Percentiles rank a stretch among this genome's conserved stretches.
Conservation (phyloP, 2,113 vertebrate genomes). For the Tragelaphus strepsiceros region DNA sequence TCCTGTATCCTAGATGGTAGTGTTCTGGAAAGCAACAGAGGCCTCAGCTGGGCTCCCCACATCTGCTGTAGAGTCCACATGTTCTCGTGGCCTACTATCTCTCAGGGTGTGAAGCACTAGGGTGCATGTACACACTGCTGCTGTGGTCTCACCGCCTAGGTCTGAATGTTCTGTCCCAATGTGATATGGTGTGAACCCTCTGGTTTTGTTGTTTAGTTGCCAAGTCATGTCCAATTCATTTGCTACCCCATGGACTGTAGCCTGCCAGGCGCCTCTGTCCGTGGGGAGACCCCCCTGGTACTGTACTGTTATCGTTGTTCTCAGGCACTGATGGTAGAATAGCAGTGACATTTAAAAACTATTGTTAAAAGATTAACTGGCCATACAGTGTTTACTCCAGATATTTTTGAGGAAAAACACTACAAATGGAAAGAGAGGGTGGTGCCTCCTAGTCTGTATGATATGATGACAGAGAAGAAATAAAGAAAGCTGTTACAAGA, state of each 20-base stretch:
- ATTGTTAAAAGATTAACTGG: slow-evolving; percentile 85
- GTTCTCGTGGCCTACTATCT: slow-evolving; percentile 86
- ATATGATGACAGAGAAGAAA: slow-evolving; percentile 76
- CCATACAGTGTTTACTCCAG: slow-evolving; percentile 83
- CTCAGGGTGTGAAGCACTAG: slow-evolving; percentile 91
- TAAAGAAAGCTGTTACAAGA: slow-evolving; percentile 80
- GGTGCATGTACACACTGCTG: slow-evolving; percentile 91
- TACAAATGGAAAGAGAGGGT: slow-evolving; percentile 66
- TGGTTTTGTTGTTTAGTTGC: neutral
- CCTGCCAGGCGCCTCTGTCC: neutral
- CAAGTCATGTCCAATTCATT: neutral
- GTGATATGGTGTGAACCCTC: slow-evolving; percentile 79
- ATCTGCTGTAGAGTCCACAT: slow-evolving; percentile 83
- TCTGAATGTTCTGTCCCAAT: slow-evolving; percentile 73
- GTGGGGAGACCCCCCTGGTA: slow-evolving; percentile 73
- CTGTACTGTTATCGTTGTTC: slow-evolving; percentile 82
- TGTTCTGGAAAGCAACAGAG: slow-evolving; percentile 53
- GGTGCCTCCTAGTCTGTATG: slow-evolving; percentile 77
- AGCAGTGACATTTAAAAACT: slow-evolving; percentile 84
- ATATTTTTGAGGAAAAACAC: slow-evolving; percentile 72
- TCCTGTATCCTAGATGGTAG: slow-evolving; percentile 68
- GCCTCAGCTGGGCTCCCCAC: slow-evolving; percentile 79
- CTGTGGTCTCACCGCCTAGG: slow-evolving; percentile 78
- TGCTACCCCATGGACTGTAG: neutral
- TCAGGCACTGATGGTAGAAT: slow-evolving; percentile 82